These are phyloP conservation scores for Heliconius eleuchia DNA, from an alignment of 1,140 invertebrate genomes.

Conservation along the genomic window DNA sequence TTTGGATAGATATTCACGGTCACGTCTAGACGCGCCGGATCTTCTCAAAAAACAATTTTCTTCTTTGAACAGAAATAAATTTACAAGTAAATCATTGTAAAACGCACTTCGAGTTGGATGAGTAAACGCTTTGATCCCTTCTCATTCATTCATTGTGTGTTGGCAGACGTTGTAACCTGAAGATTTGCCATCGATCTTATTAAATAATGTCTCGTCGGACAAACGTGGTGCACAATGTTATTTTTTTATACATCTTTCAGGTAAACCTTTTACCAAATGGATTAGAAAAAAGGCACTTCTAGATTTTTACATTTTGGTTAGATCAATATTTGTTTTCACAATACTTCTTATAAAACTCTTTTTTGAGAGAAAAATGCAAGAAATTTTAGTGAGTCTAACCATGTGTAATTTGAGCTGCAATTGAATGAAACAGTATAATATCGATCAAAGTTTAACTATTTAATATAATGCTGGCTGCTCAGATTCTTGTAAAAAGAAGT, in stretches of 20 bases:
- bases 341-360: background rate
- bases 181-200: slow-evolving; percentile 45
- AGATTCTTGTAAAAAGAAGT: no score
- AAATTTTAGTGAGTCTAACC: no score
- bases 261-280: slow-evolving; percentile 38
- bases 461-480: no score
- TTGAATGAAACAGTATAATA: no score
- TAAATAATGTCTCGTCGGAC: slow-evolving; percentile 47
- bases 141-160: slow-evolving; percentile 17
- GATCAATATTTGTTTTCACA: background rate
- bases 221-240: slow-evolving; percentile 28
- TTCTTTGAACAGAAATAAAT: slow-evolving; percentile 34
- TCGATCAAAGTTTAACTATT: no score
- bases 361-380: background rate
- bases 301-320: background rate
- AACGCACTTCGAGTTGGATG: slow-evolving; percentile 29
- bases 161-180: slow-evolving; percentile 38
- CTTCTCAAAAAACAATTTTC: slow-evolving; percentile 23
- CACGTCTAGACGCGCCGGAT: slow-evolving; percentile 27
- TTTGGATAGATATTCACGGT: slow-evolving; percentile 13
- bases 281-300: slow-evolving; percentile 25
- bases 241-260: slow-evolving; percentile 35
- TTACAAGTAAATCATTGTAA: slow-evolving; percentile 36
- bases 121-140: slow-evolving; percentile 34
- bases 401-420: no score